Percentiles rank a stretch among this genome's conserved stretches.
These are phyloP conservation scores for Muscicapa comitata DNA, from an alignment of 2,797 vertebrate genomes.

Conservation along the genomic window DNA sequence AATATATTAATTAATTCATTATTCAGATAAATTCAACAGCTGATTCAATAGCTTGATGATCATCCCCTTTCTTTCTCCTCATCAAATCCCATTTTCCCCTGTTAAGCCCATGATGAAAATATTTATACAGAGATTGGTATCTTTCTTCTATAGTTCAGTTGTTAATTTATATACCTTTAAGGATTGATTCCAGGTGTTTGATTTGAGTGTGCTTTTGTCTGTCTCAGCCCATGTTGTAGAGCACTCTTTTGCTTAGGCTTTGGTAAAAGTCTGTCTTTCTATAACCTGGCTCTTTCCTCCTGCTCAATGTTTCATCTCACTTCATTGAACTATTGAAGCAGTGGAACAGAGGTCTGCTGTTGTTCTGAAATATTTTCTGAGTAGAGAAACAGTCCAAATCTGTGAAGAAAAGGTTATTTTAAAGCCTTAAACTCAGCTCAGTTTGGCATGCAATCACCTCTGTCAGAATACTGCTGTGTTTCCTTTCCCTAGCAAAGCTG, in stretches of 20 bases:
- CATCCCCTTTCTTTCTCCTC: not conserved
- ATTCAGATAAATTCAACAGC: not conserved
- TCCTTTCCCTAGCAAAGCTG: not conserved
- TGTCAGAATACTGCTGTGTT: not conserved
- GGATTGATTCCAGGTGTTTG: not conserved
- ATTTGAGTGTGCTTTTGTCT: not conserved
- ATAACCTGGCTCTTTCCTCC: not conserved
- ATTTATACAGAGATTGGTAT: not conserved
- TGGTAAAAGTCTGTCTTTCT: not conserved
- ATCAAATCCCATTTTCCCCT: not conserved
- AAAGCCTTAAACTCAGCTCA: not conserved
- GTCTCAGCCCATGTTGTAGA: not conserved
- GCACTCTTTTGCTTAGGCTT: not conserved
- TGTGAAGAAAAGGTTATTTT: not conserved
- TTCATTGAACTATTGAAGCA: not conserved
- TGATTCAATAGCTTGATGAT: not conserved
- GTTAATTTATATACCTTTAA: not conserved
- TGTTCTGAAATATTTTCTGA: not conserved
- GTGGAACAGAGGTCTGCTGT: not conserved
- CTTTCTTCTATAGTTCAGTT: not conserved
- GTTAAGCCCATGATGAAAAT: not conserved
- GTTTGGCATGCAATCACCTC: not conserved
- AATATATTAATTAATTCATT: not conserved
- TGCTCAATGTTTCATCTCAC: not conserved
- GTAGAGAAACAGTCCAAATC: not conserved